phyloP scores from a whole-genome alignment of 2,888 invertebrate genomes.

The Linnaemya tessellans region DNA sequence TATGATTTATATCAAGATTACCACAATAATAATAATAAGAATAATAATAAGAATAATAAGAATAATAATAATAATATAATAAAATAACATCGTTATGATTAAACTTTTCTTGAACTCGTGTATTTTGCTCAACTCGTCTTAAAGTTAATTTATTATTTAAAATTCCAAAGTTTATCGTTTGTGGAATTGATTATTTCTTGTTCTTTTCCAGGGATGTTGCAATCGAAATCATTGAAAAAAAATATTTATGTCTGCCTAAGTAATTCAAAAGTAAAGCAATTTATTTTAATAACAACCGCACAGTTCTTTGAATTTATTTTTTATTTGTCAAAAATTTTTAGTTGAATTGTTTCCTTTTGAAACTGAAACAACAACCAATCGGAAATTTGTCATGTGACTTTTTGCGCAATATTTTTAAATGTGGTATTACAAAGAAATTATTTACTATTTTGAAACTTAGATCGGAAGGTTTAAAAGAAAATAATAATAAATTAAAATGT shows the following conservation, averaged over 20 bases:
- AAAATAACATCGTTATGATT: not conserved
- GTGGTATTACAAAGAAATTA: not conserved
- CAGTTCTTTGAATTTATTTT: not conserved
- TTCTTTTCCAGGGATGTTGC: no score
- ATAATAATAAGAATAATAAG: no score
- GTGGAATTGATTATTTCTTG: no score
- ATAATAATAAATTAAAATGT: no score
- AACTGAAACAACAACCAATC: not conserved
- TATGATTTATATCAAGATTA: slow-evolving; percentile 46
- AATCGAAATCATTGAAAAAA: no score
- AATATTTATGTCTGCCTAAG: no score
- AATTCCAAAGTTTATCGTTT: no score
- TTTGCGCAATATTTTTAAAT: not conserved
- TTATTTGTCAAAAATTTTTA: not conserved
- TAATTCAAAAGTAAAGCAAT: no score
- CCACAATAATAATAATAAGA: slow-evolving; percentile 18
- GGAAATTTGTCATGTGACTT: not conserved
- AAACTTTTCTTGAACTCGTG: slow-evolving; percentile 28
- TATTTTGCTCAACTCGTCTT: not conserved
- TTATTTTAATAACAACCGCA: not conserved
- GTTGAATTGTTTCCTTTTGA: not conserved
- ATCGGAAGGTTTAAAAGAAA: no score
- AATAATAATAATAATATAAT: not conserved
- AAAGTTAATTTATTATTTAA: not conserved
- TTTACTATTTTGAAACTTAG: no score